phyloP scores from a whole-genome alignment of 2,888 invertebrate genomes.

The Linyphia triangularis region DNA sequence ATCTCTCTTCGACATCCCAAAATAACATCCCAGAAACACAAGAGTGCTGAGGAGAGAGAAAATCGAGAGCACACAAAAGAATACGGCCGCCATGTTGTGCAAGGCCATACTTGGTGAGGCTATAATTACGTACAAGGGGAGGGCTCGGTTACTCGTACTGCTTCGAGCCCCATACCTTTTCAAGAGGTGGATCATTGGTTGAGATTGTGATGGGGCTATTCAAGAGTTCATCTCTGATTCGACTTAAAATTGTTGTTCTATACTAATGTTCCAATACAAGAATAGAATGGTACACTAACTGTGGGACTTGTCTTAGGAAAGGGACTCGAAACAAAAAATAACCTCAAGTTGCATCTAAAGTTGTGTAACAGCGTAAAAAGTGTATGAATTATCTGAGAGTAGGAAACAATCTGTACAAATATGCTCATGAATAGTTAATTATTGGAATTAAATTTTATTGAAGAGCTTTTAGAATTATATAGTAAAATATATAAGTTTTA shows the following conservation, averaged over 20 bases:
- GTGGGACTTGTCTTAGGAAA: too few species aligned
- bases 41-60: slow-evolving; percentile 62
- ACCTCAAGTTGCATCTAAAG: too few species aligned
- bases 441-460: too few species aligned
- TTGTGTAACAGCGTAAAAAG: too few species aligned
- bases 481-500: too few species aligned
- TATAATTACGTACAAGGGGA: slow-evolving; percentile 41
- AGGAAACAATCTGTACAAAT: too few species aligned
- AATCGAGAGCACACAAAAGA: slow-evolving; percentile 70
- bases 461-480: too few species aligned
- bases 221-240: background rate
- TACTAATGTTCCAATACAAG: too few species aligned
- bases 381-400: too few species aligned
- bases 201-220: background rate
- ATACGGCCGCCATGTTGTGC: slow-evolving; percentile 63
- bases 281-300: too few species aligned
- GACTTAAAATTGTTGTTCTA: background rate
- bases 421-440: too few species aligned
- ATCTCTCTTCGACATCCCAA: slow-evolving; percentile 31
- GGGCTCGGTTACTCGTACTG: slow-evolving; percentile 54
- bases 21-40: slow-evolving; percentile 22
- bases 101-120: slow-evolving; percentile 67
- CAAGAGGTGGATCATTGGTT: background rate
- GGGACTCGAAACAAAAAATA: too few species aligned
- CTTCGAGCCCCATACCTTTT: background rate